Evolutionary conservation across 1,140 invertebrate genomes (phyloP).

Genomic region (Lordiphosa collinella): DNA sequence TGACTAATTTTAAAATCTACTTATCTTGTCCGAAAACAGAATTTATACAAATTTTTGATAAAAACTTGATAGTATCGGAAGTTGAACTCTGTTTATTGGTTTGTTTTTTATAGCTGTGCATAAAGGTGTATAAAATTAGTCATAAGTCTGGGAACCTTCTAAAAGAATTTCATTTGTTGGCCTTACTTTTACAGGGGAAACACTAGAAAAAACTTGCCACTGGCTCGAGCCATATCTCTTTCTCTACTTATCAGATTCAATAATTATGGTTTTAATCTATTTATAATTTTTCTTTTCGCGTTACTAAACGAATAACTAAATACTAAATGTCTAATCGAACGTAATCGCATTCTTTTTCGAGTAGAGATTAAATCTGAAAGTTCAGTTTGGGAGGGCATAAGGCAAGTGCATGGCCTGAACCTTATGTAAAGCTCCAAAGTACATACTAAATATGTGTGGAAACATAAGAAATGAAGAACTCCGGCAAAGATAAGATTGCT

Average conservation of each 20-base stretch:
- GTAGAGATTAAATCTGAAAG: slow-evolving; percentile 32
- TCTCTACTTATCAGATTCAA: slow-evolving; percentile 1
- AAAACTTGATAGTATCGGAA: neutral
- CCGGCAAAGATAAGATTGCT: slow-evolving; percentile 52
- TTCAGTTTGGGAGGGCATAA: slow-evolving; percentile 18
- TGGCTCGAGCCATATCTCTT: neutral
- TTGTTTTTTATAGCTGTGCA: too few relatives aligned
- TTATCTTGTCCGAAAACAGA: neutral
- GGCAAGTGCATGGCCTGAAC: slow-evolving; percentile 17
- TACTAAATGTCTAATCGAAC: slow-evolving; percentile 27
- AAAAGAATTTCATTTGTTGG: neutral
- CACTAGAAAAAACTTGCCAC: neutral
- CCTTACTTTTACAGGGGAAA: neutral
- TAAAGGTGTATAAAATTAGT: too few relatives aligned
- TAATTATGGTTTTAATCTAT: slow-evolving; percentile 3
- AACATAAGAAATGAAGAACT: neutral
- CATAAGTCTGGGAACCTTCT: too few relatives aligned
- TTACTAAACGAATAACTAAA: slow-evolving; percentile 5
- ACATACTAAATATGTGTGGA: slow-evolving; percentile 3
- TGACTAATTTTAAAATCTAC: neutral
- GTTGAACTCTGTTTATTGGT: neutral
- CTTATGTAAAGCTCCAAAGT: slow-evolving; percentile 46
- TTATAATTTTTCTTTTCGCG: slow-evolving; percentile 10
- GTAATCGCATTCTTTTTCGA: slow-evolving; percentile 22
- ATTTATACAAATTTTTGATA: neutral